Base-by-base conservation (phyloP, 2,888 invertebrate genomes). In the Anorthoa munda region DNA sequence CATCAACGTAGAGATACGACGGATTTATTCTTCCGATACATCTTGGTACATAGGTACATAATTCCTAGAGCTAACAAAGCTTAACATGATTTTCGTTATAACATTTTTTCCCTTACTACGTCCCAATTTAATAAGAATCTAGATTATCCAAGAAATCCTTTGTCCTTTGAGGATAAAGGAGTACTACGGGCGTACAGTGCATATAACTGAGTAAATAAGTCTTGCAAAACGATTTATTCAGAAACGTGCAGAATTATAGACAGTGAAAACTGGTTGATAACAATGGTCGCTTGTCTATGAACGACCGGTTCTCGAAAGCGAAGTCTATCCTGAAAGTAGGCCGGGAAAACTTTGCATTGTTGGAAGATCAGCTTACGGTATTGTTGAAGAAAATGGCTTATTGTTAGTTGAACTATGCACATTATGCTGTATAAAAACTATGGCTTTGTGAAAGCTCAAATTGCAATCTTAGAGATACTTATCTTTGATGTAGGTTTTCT, bases 281-380 rank as follows among this genome's bases (percentile, higher is more conserved):
- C 60, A 74, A 74, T 65, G 56, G 55, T 5, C 4, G 46, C 51
- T 53, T 58, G 46, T 72, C 61, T n/a, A 53, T 65, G 26, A 55
- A 46, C 26, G 21, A 50, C 73, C 23, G n/a, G 74, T 59, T 64
- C 26, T 48, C 53, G 67, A 61, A 55, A 51, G 55, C 50, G 9
- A 55, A 50, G 23, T 23, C 23, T 53, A 58, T 53, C 48, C 53
- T 72, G 66, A 53, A 78, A 64, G 56, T 56, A 74, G 64, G 56
- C 51, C 51, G 46, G 39, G n/a, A 61, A 66, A 68, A 79, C 75
- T 79, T 68, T 58, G 26, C 58, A 68, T 75, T 80, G 75, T 75
- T 53, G 17, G 31, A 21, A 61, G 31, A 53, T 65, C 56, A 74
- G 26, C 48, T 68, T 68, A 53, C 39, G 59, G 23, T 66, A 65